phyloP scores from a whole-genome alignment of 2,113 vertebrate genomes.

The Danionella cerebrum region DNA sequence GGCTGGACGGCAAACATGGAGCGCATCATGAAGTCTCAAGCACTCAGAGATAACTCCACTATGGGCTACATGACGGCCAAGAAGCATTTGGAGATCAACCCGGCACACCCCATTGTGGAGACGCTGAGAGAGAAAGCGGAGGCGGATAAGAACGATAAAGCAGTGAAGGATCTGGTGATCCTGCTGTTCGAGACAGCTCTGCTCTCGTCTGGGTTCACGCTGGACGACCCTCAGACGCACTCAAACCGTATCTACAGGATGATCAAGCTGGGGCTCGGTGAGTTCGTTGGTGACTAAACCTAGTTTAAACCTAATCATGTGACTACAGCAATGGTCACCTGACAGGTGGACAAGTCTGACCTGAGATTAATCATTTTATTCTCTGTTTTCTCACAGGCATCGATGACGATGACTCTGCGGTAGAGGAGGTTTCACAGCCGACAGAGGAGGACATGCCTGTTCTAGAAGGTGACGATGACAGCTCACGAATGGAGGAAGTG shows the following conservation, averaged over 20 bases:
- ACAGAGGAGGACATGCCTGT: slow-evolving; percentile 72
- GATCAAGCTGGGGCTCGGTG: slow-evolving; percentile 75
- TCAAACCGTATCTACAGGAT: slow-evolving; percentile 77
- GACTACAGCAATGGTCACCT: no score
- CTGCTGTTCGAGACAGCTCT: slow-evolving; percentile 70
- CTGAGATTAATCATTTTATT: background rate
- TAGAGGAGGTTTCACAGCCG: slow-evolving; percentile 62
- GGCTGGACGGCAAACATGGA: slow-evolving; percentile 80
- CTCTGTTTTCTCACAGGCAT: slow-evolving; percentile 55
- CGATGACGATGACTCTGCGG: slow-evolving; percentile 66
- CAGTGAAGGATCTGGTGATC: slow-evolving; percentile 73
- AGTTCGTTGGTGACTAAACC: slow-evolving; percentile 3
- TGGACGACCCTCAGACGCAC: slow-evolving; percentile 74
- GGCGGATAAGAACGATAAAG: slow-evolving; percentile 72
- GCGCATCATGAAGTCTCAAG: slow-evolving; percentile 77
- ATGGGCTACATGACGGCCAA: slow-evolving; percentile 79
- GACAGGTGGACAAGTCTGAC: no score
- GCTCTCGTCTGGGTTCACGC: slow-evolving; percentile 73
- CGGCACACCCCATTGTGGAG: slow-evolving; percentile 66
- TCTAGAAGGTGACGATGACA: slow-evolving; percentile 71
- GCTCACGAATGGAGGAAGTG: slow-evolving; percentile 76
- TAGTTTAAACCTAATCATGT: background rate
- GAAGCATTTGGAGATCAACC: slow-evolving; percentile 75
- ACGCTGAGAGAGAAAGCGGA: slow-evolving; percentile 70
- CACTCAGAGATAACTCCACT: slow-evolving; percentile 71